phyloP scores from a whole-genome alignment of 2,888 invertebrate genomes.

The Dorcus parallelipipedus region DNA sequence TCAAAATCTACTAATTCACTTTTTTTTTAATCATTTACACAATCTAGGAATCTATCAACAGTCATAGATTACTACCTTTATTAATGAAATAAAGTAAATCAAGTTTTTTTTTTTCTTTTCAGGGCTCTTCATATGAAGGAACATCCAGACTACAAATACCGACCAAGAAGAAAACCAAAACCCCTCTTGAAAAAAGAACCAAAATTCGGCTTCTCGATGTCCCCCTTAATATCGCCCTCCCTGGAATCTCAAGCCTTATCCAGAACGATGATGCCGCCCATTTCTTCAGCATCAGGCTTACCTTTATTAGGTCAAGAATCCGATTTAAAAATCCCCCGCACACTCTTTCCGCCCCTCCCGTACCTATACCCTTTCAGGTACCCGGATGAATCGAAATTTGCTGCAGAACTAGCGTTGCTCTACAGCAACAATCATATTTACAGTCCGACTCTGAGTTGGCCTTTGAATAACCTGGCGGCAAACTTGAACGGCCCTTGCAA shows the following conservation, averaged over 20 bases:
- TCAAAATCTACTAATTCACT: too few relatives aligned
- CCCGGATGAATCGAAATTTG: constrained; percentile 59
- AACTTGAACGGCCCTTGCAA: constrained; percentile 37
- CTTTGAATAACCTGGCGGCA: constrained; percentile 34
- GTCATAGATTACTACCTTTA: too few relatives aligned
- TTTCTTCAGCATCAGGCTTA: constrained; percentile 50
- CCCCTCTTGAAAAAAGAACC: constrained; percentile 78
- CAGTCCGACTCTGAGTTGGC: constrained; percentile 49
- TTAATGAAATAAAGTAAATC: too few relatives aligned
- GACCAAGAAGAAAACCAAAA: constrained; percentile 83
- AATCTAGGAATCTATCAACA: too few relatives aligned
- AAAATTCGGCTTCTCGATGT: constrained; percentile 68
- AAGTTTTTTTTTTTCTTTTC: constrained; percentile 45
- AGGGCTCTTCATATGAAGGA: constrained; percentile 92
- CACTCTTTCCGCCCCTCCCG: constrained; percentile 68
- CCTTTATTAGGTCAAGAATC: constrained; percentile 54
- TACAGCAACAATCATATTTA: constrained; percentile 57
- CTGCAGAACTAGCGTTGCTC: constrained; percentile 68
- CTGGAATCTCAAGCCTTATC: constrained; percentile 50
- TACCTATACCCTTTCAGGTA: constrained; percentile 67
- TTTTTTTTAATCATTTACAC: too few relatives aligned
- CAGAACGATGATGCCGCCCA: constrained; percentile 50
- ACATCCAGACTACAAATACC: constrained; percentile 89
- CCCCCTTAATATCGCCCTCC: constrained; percentile 60
- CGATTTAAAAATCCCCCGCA: constrained; percentile 61